Percentiles rank a stretch among this genome's conserved stretches.
phyloP scores from a whole-genome alignment of 2,888 invertebrate species.

The Dasypolia templi region DNA sequence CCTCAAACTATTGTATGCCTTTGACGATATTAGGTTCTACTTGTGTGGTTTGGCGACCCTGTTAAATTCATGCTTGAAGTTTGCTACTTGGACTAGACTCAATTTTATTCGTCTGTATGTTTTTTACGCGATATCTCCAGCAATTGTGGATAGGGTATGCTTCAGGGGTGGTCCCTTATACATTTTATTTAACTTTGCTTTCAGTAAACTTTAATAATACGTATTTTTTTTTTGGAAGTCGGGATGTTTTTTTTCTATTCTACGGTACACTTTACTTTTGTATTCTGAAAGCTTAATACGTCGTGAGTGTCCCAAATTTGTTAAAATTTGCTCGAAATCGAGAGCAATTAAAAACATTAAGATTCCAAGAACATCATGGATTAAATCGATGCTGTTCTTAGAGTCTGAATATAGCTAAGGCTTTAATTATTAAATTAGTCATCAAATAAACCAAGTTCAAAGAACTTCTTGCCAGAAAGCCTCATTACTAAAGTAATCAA shows the following conservation, averaged over 20 bases:
- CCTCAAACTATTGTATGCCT: conserved; percentile 34
- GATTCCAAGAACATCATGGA: too few species aligned
- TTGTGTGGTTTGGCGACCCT: conserved; percentile 32
- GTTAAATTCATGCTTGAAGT: not conserved
- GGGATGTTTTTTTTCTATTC: conserved; percentile 16
- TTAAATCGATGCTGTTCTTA: not conserved
- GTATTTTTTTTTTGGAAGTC: too few species aligned
- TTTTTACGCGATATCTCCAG: too few species aligned
- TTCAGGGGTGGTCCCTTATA: too few species aligned
- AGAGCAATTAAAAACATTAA: too few species aligned
- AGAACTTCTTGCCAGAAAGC: not conserved
- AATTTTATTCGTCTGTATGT: too few species aligned
- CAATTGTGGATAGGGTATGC: too few species aligned
- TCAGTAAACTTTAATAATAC: too few species aligned
- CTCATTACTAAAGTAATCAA: not conserved
- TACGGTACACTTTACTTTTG: not conserved
- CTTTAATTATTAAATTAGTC: not conserved
- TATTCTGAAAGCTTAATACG: not conserved
- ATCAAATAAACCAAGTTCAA: not conserved
- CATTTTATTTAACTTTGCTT: too few species aligned
- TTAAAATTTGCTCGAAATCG: not conserved
- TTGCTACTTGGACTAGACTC: not conserved
- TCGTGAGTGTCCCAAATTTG: not conserved
- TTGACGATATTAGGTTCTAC: conserved; percentile 19
- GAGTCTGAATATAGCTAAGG: not conserved